Base-by-base conservation (phyloP, 2,113 vertebrate genomes). In the Hydrolagus affinis region DNA sequence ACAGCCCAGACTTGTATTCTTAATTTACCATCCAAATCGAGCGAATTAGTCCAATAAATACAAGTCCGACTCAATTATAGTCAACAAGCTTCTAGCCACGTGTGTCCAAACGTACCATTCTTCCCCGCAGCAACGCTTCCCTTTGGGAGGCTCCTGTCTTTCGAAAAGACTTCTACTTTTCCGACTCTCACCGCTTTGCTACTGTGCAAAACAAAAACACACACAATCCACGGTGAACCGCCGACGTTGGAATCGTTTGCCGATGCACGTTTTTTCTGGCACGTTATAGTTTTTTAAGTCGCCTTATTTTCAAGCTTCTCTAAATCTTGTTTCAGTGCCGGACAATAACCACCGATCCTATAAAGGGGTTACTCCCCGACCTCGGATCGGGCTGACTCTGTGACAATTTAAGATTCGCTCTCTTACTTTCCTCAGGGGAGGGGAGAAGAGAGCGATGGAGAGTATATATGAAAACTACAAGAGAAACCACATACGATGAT, bases 131-230 rank as follows among this genome's bases (percentile, higher is more conserved):
- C 62, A 83, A 19, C 78, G 30, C 66, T 83, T 68, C 66, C 78
- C 78, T 64, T 83, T 15, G 66, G 60, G 25, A 66, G 15, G 32
- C 66, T 32, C 28, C 23, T 64, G 4, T 30, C 62, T 66, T 66
- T 62, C 30, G 64, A 15, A 19, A 28, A 83, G 8, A 60, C 66
- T 83, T 32, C 78, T 83, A 8, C 78, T 62, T 83, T 83, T 83
- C 66, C 78, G 32, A 66, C 78, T 32, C 60, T 28, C 60, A 30
- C 78, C 30, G 66, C 30, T 62, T 32, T 75, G 56, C 62, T 19
- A 68, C 76, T 64, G 76, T 64, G 62, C n/a, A 77, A 60, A 69
- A 69, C 21, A 83, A 14, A n/a, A n/a, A n/a, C n/a, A n/a, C n/a
- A n/a, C n/a, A n/a, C n/a, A 17, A 68, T 75, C 64, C 30, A 11